phyloP scores from a whole-genome alignment of 2,888 invertebrate genomes.

The Myopa testacea region DNA sequence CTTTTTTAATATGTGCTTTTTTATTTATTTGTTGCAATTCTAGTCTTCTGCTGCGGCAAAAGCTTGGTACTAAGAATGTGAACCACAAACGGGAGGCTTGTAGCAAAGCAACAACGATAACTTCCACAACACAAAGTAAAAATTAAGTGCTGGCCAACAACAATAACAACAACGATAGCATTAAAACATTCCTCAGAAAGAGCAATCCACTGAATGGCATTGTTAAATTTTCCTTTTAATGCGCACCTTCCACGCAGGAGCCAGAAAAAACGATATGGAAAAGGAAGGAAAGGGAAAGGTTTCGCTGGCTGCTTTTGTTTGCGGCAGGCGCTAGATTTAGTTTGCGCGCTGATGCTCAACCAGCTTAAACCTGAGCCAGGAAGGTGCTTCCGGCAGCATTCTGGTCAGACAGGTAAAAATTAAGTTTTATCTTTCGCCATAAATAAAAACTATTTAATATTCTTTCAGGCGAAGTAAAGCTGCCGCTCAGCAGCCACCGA shows the following conservation, averaged over 20 bases:
- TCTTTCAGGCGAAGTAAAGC: slow-evolving; percentile 44
- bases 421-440: slow-evolving; percentile 52
- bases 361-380: background rate
- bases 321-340: slow-evolving; percentile 19
- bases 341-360: background rate
- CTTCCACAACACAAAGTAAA: slow-evolving; percentile 4
- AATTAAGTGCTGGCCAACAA: slow-evolving; percentile 1
- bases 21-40: background rate
- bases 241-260: background rate
- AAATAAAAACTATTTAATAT: slow-evolving; percentile 66
- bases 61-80: no score
- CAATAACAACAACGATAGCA: slow-evolving; percentile 11
- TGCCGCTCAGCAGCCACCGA: slow-evolving; percentile 37
- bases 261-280: background rate
- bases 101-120: background rate
- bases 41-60: no score
- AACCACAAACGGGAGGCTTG: no score
- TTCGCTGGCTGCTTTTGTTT: slow-evolving; percentile 21
- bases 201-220: slow-evolving; percentile 1
- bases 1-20: background rate
- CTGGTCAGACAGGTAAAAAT: slow-evolving; percentile 35
- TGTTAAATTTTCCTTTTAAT: slow-evolving; percentile 10
- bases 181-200: background rate
- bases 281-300: slow-evolving; percentile 7
- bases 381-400: slow-evolving; percentile 5